These are phyloP conservation scores for Apteryx mantelli DNA, from an alignment of 2,113 vertebrate species.

Conservation along the genomic window DNA sequence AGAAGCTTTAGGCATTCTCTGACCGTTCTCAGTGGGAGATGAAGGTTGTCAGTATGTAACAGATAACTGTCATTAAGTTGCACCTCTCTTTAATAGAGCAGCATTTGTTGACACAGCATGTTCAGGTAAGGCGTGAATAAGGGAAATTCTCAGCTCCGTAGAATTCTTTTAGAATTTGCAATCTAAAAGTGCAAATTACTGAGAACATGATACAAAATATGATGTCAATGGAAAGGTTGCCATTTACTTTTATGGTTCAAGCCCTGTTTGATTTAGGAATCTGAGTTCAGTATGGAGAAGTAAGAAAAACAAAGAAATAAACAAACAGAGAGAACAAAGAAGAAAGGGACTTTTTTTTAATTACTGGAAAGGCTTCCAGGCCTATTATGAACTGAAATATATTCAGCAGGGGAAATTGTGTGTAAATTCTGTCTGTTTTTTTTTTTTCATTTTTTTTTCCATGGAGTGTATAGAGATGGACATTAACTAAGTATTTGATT, in stretches of 20 bases:
- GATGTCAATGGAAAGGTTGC: background rate
- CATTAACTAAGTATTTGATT: background rate
- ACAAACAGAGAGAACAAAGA: background rate
- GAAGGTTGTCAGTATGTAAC: background rate
- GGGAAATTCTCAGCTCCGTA: background rate
- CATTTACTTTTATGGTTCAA: background rate
- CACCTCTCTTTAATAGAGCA: background rate
- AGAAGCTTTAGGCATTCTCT: slow-evolving; percentile 1
- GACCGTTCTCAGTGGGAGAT: background rate
- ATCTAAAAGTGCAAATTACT: background rate
- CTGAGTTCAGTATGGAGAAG: background rate
- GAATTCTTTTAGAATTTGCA: background rate
- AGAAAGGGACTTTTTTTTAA: background rate
- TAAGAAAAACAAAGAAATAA: background rate
- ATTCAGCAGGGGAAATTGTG: background rate
- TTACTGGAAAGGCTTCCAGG: background rate
- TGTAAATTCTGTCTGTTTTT: background rate
- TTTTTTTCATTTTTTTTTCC: no score
- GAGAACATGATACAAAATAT: background rate
- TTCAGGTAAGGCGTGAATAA: background rate
- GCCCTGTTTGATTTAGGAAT: background rate
- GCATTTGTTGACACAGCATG: slow-evolving; percentile 25
- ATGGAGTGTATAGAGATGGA: background rate
- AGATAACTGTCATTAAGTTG: background rate
- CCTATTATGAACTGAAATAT: background rate